Base-by-base conservation (phyloP, 2,888 invertebrate genomes). In the Microctonus hyperodae region DNA sequence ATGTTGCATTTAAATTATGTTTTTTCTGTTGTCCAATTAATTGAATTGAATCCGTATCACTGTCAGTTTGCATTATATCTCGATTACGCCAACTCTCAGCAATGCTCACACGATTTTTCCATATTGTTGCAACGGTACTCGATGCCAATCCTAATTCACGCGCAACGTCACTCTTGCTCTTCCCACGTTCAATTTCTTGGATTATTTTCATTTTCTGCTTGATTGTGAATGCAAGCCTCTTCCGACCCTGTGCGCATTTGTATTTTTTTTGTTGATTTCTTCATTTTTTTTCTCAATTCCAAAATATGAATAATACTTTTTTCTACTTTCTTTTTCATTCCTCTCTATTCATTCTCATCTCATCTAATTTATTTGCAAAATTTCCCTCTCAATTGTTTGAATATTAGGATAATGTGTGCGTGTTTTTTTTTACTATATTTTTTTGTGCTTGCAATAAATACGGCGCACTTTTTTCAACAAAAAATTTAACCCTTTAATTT, bases 181-280 rank as follows among this genome's bases (percentile, higher is more conserved):
- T 87, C 73, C 87, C 87, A 73, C 86, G 85, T 81, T 87, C 87
- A 77, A 87, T 87, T 82, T 87, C 86, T 78, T 86, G 86, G 84
- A 87, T 87, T 83, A 87, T 87, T 85, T 87, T 86, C 85, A 87
- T 86, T 85, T 87, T 87, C 86, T 87, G 87, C 85, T 87, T 87
- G 83, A 86, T 85, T 79, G 87, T 87, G 86, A 87, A 87, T 79
- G 87, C 87, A 80, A 87, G 86, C 84, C 87, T 85, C 84, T 87
- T 87, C 81, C 87, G 86, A 83, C 87, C 87, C 87, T 87, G 86
- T 81, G 79, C 80, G 71, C 72, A 70, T 71, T 66, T 70, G 28
- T 59, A 35, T 64, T 51, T 66, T 40, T 16, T 64, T 65, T 68
- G 65, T 71, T 71, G 67, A 65, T 70, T 70, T 64, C 50, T 51